phyloP scores from a whole-genome alignment of 1,140 invertebrate species.

The Lucilia sericata region DNA sequence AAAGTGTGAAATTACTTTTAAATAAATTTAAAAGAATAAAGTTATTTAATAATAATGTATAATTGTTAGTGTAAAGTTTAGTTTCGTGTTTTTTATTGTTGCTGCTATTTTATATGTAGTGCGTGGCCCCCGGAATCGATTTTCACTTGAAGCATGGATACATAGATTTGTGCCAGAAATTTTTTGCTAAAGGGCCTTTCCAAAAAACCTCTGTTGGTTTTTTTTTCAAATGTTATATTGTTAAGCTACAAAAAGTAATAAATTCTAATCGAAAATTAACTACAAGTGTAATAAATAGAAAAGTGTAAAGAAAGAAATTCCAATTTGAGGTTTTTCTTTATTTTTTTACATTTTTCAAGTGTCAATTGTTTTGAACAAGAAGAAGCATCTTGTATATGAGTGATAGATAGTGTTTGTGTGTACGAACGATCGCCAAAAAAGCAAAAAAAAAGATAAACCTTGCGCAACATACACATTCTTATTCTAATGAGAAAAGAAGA shows the following conservation, averaged over 20 bases:
- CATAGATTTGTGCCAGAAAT: conserved; percentile 26
- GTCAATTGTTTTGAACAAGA: conserved; percentile 25
- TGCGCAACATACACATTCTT: conserved; percentile 41
- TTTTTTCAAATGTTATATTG: not conserved
- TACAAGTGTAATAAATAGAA: not conserved
- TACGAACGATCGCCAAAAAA: conserved; percentile 1
- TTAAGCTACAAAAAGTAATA: no score
- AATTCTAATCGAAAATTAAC: not conserved
- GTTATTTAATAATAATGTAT: not conserved
- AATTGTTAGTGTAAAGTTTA: not conserved
- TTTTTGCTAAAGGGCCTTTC: conserved; percentile 19
- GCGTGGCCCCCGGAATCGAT: conserved; percentile 21
- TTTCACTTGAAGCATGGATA: conserved; percentile 26
- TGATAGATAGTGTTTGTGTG: not conserved
- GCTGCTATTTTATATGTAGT: not conserved
- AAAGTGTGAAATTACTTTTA: conserved; percentile 1
- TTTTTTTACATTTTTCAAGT: conserved; percentile 11
- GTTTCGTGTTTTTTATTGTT: not conserved
- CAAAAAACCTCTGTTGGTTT: not conserved
- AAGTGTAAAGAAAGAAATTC: not conserved
- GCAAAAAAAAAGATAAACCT: not conserved
- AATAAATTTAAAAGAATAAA: not conserved
- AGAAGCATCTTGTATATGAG: not conserved
- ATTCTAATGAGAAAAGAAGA: conserved; percentile 30
- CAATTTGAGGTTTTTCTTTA: not conserved